Evolutionary conservation across 2,888 invertebrate species (phyloP).

Genomic region (Drosophila quinaria): DNA sequence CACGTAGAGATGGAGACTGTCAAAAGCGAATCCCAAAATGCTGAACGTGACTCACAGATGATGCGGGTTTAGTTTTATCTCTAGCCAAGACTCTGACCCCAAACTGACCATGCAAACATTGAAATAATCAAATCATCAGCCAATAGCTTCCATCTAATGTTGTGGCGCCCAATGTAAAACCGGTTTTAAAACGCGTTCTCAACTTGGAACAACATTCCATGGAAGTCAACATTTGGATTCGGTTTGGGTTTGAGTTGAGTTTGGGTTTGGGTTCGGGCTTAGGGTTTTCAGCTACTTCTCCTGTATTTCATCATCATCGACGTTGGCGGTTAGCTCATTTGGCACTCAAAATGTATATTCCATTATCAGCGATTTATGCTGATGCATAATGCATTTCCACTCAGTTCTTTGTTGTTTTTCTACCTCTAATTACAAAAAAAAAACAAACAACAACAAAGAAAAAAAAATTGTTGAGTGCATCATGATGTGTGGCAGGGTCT

Average conservation of each 20-base stretch:
- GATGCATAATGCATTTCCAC: constrained; percentile 65
- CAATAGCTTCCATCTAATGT: constrained; percentile 55
- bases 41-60: constrained; percentile 42
- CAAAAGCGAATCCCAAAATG: constrained; percentile 20
- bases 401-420: constrained; percentile 21
- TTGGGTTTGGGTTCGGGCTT: constrained; percentile 7
- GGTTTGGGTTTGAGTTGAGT: constrained; percentile 16
- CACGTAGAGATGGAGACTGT: constrained; percentile 25
- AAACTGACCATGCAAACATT: constrained; percentile 26
- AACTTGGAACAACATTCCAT: constrained; percentile 62
- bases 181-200: constrained; percentile 63
- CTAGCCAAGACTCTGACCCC: constrained; percentile 21
- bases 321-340: constrained; percentile 61
- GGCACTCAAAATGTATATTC: constrained; percentile 70
- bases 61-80: constrained; percentile 14
- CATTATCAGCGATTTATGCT: constrained; percentile 70
- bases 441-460: neutral
- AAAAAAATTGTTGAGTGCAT: constrained; percentile 6
- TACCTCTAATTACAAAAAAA: constrained; percentile 26
- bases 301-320: constrained; percentile 26
- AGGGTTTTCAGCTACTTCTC: constrained; percentile 1
- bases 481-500: constrained; percentile 13
- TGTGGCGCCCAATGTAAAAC: constrained; percentile 30
- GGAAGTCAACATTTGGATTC: constrained; percentile 44
- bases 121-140: constrained; percentile 32